Conservation (phyloP, 2,888 invertebrate species). For the Alviniconcha strummeri region DNA sequence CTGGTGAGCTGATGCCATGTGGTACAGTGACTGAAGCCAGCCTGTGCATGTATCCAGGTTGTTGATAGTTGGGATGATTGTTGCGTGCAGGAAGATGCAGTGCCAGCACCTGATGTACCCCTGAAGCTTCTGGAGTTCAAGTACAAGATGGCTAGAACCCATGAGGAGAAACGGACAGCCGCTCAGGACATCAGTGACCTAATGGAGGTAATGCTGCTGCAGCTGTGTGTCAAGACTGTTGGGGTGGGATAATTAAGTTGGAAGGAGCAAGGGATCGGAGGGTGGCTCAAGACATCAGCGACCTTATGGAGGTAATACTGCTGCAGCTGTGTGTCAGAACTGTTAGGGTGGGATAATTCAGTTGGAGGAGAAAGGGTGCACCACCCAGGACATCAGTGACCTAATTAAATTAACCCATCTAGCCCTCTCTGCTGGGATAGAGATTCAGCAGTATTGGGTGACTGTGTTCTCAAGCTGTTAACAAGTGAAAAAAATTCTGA, state of each 20-base stretch:
- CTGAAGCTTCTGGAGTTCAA: conserved; percentile 70
- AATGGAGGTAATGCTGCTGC: background rate
- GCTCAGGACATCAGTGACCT: background rate
- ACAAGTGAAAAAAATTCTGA: no score
- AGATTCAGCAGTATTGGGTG: no score
- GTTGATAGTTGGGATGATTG: no score
- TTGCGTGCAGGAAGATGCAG: conserved; percentile 68
- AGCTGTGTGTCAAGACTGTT: background rate
- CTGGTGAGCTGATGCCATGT: background rate
- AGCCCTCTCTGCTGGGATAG: no score
- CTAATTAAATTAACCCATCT: no score
- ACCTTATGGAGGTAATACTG: background rate
- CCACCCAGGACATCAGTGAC: conserved; percentile 1
- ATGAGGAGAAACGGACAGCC: conserved; percentile 43
- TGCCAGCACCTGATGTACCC: conserved; percentile 73
- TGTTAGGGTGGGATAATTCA: no score
- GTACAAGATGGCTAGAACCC: conserved; percentile 57
- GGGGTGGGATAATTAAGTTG: no score
- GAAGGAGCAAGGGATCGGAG: no score
- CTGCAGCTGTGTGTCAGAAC: no score
- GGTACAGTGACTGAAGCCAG: background rate
- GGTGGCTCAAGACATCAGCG: conserved; percentile 6
- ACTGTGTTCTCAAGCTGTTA: no score
- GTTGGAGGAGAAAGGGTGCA: conserved; percentile 29
- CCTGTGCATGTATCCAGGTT: no score